Base-by-base conservation (phyloP, 2,888 invertebrate genomes). In the Antheraea yamamai region DNA sequence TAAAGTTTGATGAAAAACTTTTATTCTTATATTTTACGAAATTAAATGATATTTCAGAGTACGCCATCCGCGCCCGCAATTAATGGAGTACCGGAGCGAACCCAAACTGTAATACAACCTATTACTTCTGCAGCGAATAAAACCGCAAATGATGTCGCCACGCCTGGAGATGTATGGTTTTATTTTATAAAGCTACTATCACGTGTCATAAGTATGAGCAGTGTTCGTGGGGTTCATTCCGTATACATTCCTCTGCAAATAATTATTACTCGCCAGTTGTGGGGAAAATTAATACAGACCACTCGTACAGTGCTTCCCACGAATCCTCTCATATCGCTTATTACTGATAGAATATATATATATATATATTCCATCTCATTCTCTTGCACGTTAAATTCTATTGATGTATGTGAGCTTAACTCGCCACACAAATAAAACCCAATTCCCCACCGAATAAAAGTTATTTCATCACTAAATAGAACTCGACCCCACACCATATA, bases 41-140 rank as follows among this genome's bases (percentile, higher is more conserved):
- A 26, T 64, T 2, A 64, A 26, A 64, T 64, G 4, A 30, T 30
- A 66, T 66, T 76, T 1, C 78, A 81, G 81, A 74, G n/a, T 61
- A 20, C 75, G 7, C 30, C 78, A 8, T 70, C 70, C n/a, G 12
- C 8, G 18, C 70, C 70, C 18, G 12, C 70, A 20, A 70, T 70
- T n/a, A 70, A 70, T 70, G 70, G 70, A n/a, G 3, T 70, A 20
- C 39, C 70, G 8, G 70, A 70, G 39, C 70, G 70, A 4, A 4
- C n/a, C 4, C n/a, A 20, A 3, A 8, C 35, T 70, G 39, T 20
- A 10, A 18, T 35, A 12, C 70, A 39, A 20, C 39, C 70, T 66
- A 16, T 66, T 6, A 16, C 30, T 14, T 61, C 66, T 23, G 39
- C 66, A 4, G 26, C 51, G 26, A 64, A 23, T 74, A n/a, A 51